Conservation (phyloP, 1,140 invertebrate genomes). For the Saccostrea glomerata region DNA sequence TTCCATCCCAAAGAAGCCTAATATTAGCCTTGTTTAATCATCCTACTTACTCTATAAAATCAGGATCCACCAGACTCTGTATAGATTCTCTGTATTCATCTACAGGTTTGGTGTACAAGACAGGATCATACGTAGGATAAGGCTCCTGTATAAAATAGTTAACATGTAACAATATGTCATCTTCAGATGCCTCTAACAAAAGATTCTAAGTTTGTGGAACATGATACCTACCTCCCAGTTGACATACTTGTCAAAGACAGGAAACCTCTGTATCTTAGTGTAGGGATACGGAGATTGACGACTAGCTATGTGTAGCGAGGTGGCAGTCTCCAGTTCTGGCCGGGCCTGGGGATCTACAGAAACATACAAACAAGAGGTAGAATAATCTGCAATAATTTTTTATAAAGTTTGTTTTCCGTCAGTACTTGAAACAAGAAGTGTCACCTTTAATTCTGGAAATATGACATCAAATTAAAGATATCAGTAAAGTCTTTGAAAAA, state of each 20-base stretch:
- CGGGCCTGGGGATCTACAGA: constrained; percentile 25
- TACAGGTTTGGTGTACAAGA: constrained; percentile 70
- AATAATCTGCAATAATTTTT: no score
- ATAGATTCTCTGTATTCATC: constrained; percentile 67
- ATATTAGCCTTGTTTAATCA: no score
- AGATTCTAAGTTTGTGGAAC: background rate
- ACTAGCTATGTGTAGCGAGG: constrained; percentile 71
- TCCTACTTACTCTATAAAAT: constrained; percentile 73
- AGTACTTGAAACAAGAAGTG: no score
- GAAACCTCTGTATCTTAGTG: constrained; percentile 76
- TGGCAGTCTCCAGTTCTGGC: background rate
- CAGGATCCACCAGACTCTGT: constrained; percentile 75
- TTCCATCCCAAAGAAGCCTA: no score
- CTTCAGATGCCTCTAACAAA: background rate
- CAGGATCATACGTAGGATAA: constrained; percentile 76
- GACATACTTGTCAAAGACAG: constrained; percentile 79
- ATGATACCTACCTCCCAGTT: constrained; percentile 76
- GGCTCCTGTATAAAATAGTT: constrained; percentile 54
- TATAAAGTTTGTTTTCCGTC: no score
- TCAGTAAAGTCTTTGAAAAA: no score
- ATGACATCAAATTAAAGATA: no score
- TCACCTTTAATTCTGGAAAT: no score
- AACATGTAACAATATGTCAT: background rate
- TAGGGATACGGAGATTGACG: constrained; percentile 77
- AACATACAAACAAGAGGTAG: background rate